These are phyloP conservation scores for Neomorphus geoffroyi DNA, from an alignment of 2,797 vertebrate genomes.

Conservation along the genomic window DNA sequence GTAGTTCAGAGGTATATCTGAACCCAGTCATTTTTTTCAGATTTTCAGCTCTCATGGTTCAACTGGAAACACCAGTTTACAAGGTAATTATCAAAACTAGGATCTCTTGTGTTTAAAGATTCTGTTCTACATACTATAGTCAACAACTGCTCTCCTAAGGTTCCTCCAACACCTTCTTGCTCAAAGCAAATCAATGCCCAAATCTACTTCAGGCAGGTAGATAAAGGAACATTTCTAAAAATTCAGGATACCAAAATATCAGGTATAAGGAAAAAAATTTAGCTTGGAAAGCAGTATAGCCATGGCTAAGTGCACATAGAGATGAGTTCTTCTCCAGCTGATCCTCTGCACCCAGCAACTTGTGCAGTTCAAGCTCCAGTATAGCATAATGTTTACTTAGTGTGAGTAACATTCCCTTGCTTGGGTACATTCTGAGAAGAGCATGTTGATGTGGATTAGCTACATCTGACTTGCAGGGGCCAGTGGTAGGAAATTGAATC, in stretches of 20 bases:
- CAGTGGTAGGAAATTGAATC: background rate
- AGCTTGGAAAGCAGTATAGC: background rate
- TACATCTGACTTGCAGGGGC: background rate
- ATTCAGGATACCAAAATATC: background rate
- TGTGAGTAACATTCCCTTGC: background rate
- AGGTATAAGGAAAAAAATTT: background rate
- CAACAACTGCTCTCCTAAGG: background rate
- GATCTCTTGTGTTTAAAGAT: background rate
- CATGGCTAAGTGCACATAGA: background rate
- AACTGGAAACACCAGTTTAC: background rate
- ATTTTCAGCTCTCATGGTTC: background rate
- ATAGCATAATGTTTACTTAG: rapidly evolving
- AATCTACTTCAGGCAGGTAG: background rate
- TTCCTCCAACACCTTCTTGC: background rate
- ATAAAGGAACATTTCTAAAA: background rate
- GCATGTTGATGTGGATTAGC: background rate
- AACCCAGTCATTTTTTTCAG: background rate
- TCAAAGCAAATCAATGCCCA: background rate
- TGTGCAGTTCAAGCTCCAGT: background rate
- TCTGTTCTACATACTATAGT: background rate
- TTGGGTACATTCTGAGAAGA: background rate
- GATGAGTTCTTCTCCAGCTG: background rate
- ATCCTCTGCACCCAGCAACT: background rate
- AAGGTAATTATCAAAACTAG: background rate
- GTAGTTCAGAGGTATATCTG: background rate